Evolutionary conservation across 2,888 invertebrate genomes (phyloP).

Genomic region (Sepiola atlantica): DNA sequence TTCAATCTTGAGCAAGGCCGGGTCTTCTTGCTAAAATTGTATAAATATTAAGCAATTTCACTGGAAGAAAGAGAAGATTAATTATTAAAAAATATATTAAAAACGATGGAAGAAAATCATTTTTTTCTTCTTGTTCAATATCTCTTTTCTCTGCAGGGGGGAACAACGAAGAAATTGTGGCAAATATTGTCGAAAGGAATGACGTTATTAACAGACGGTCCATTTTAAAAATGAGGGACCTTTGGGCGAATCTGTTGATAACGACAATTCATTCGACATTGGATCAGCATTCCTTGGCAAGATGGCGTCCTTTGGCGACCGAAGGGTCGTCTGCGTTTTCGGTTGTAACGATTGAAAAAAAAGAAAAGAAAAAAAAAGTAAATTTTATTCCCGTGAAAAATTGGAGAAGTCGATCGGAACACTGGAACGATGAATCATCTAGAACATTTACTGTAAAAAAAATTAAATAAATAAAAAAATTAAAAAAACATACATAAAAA

Average conservation of each 20-base stretch:
- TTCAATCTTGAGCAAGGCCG: no score
- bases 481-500: no score
- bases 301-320: not conserved
- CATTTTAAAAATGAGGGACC: not conserved
- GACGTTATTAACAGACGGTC: slow-evolving; percentile 32
- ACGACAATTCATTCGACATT: slow-evolving; percentile 22
- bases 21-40: no score
- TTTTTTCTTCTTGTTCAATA: not conserved
- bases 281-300: not conserved
- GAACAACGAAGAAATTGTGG: not conserved
- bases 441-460: not conserved
- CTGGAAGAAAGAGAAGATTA: not conserved
- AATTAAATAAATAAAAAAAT: no score
- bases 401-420: not conserved
- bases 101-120: not conserved
- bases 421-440: not conserved
- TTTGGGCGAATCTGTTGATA: not conserved
- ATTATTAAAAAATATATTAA: not conserved
- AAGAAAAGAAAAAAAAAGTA: not conserved
- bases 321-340: not conserved
- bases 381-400: not conserved
- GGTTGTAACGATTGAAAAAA: not conserved
- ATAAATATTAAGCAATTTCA: not conserved
- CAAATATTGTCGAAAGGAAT: not conserved
- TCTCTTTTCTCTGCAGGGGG: not conserved